A percentile compares a stretch with the other conserved stretches of the same genome.
These are phyloP conservation scores for Melanotaenia parkinsoni DNA, from an alignment of 2,797 vertebrate genomes.

Conservation along the genomic window DNA sequence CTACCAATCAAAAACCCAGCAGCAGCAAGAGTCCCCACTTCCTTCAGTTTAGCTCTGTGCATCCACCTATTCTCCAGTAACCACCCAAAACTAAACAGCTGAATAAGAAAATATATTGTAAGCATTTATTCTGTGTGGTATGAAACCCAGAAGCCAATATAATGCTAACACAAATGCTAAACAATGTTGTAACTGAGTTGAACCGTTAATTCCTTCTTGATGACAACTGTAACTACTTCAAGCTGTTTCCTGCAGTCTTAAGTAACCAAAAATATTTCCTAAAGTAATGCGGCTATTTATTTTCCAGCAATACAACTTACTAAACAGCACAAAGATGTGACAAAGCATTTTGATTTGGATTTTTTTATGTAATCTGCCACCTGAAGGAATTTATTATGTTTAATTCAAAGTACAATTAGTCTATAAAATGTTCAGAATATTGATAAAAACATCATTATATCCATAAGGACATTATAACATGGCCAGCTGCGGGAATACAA, in stretches of 20 bases:
- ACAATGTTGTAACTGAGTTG: neutral
- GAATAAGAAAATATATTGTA: neutral
- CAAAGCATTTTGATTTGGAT: neutral
- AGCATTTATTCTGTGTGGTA: neutral
- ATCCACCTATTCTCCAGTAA: constrained; percentile 10
- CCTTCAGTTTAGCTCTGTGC: constrained; percentile 20
- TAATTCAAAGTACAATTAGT: too few species aligned
- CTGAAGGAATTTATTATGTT: neutral
- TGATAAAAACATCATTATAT: neutral
- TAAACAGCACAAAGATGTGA: neutral
- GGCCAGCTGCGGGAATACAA: neutral
- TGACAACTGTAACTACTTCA: neutral
- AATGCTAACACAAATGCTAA: neutral
- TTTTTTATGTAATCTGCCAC: neutral
- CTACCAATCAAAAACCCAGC: constrained; percentile 43
- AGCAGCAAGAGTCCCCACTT: constrained; percentile 17
- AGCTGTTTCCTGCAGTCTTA: neutral
- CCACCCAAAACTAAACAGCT: constrained; percentile 23
- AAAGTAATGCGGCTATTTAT: neutral
- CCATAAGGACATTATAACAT: neutral
- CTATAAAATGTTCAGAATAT: too few species aligned
- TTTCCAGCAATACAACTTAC: neutral
- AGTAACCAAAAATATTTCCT: neutral
- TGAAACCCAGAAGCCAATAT: neutral
- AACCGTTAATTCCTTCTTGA: neutral